These are phyloP conservation scores for Merodon equestris DNA, from an alignment of 2,888 invertebrate species.

Conservation along the genomic window DNA sequence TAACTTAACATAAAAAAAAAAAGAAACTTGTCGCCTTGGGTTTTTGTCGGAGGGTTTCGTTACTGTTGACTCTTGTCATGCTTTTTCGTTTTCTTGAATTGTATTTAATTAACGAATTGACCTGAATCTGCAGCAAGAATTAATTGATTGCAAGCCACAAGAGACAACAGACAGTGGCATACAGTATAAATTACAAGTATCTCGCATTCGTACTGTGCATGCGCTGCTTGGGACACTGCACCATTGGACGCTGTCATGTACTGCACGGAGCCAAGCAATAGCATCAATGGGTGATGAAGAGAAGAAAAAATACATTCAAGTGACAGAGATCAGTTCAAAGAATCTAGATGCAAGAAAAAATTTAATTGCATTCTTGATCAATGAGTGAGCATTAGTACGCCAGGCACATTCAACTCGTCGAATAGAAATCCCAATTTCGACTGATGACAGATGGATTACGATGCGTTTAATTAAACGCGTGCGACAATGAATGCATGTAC, in stretches of 20 bases:
- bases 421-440: conserved; percentile 51
- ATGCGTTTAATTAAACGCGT: conserved; percentile 64
- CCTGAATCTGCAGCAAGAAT: conserved; percentile 63
- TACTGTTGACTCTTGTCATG: not conserved
- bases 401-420: conserved; percentile 62
- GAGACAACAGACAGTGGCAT: conserved; percentile 37
- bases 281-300: conserved; percentile 53
- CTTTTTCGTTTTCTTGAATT: conserved; percentile 43
- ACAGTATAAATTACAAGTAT: no score
- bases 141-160: conserved; percentile 60
- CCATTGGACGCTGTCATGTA: conserved; percentile 35
- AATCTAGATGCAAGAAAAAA: conserved; percentile 29
- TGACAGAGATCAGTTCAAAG: conserved; percentile 31
- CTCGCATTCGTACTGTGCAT: not conserved
- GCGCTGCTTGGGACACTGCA: conserved; percentile 13
- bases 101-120: conserved; percentile 58
- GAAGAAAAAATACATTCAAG: conserved; percentile 20
- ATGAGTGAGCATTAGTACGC: conserved; percentile 59
- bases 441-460: conserved; percentile 49
- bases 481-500: conserved; percentile 49
- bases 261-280: conserved; percentile 24
- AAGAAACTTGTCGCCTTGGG: no score
- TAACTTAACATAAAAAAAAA: no score
- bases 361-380: conserved; percentile 63
- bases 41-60: no score